Evolutionary conservation across 2,797 vertebrate genomes (phyloP).

Genomic region (Myotis vivesi): DNA sequence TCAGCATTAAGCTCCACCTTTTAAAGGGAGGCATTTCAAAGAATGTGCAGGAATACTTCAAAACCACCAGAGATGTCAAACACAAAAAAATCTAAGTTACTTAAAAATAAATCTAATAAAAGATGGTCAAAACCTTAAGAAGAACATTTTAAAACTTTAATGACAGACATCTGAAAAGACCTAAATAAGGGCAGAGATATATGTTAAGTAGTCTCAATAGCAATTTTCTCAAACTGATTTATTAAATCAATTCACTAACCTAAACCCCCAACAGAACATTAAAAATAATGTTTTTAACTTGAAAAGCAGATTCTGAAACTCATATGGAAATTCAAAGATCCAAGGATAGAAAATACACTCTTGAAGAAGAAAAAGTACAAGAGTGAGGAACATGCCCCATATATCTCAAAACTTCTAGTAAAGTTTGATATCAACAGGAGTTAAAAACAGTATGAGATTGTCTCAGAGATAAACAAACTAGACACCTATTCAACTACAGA

Average conservation of each 20-base stretch:
- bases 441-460: not conserved
- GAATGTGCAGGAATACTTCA: not conserved
- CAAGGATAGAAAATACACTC: not conserved
- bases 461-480: not conserved
- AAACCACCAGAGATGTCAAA: not conserved
- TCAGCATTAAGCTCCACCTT: not conserved
- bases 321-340: not conserved
- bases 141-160: not conserved
- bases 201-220: not conserved
- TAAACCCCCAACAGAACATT: not conserved
- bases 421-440: not conserved
- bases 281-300: not conserved
- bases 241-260: not conserved
- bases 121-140: not conserved
- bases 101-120: not conserved
- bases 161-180: not conserved
- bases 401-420: not conserved
- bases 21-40: slow-evolving; percentile 16
- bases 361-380: not conserved
- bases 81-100: no score
- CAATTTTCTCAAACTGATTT: not conserved
- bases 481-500: not conserved
- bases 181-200: not conserved
- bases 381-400: not conserved
- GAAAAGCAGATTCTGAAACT: not conserved